Conservation (phyloP, 2,888 invertebrate species). For the Drosophila monieri region DNA sequence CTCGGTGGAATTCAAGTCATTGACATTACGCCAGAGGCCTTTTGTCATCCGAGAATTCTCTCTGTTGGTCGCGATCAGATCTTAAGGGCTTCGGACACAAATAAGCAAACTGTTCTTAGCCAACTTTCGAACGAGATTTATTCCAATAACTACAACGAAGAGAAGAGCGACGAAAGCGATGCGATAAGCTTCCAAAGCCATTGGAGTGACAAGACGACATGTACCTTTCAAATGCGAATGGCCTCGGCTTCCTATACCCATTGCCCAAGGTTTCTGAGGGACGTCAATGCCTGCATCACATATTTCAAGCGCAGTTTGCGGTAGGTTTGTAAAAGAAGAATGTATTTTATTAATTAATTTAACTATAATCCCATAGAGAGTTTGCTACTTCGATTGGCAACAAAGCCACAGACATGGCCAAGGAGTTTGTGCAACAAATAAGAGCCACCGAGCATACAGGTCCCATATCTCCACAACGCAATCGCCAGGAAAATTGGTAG, state of each 20-base stretch:
- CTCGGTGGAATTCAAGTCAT: constrained; percentile 95
- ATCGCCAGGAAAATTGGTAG: constrained; percentile 47
- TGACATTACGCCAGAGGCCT: constrained; percentile 93
- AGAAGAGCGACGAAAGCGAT: constrained; percentile 81
- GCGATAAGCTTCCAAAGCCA: constrained; percentile 83
- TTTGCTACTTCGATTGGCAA: constrained; percentile 93
- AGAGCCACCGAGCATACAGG: constrained; percentile 53
- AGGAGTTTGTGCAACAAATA: constrained; percentile 91
- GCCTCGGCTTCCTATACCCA: constrained; percentile 97
- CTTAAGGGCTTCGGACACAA: constrained; percentile 84
- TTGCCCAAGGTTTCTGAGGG: constrained; percentile 93
- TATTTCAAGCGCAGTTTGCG: constrained; percentile 93
- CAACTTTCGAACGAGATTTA: constrained; percentile 83
- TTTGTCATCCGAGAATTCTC: constrained; percentile 92
- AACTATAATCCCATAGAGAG: constrained; percentile 85
- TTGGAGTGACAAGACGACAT: constrained; percentile 77
- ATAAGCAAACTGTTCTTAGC: constrained; percentile 79
- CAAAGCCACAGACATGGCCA: constrained; percentile 97
- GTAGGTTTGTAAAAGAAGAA: no score
- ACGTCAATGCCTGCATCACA: constrained; percentile 93
- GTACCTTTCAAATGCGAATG: constrained; percentile 86
- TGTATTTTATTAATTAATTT: constrained; percentile 5
- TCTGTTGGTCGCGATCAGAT: constrained; percentile 92
- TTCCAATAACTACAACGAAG: constrained; percentile 79
- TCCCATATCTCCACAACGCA: constrained; percentile 33